phyloP scores from a whole-genome alignment of 2,113 vertebrate species.

The Hemichromis elongatus region DNA sequence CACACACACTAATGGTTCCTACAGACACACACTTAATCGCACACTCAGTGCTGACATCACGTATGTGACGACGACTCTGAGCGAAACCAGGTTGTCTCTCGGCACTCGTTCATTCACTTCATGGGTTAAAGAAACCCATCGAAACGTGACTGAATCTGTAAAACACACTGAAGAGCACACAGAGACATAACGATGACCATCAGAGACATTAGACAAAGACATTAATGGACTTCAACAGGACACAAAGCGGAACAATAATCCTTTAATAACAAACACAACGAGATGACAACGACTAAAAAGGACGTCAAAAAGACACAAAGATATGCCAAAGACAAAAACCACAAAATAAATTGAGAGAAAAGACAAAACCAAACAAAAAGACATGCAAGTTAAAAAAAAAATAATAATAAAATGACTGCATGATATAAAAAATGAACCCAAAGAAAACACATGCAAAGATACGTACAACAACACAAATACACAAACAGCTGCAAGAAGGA shows the following conservation, averaged over 20 bases:
- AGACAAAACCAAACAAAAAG: neutral
- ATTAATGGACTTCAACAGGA: neutral
- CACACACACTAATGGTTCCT: neutral
- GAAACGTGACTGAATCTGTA: neutral
- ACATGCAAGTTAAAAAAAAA: neutral
- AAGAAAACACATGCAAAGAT: neutral
- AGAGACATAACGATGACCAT: neutral
- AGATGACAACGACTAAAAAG: neutral
- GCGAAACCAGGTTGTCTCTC: neutral
- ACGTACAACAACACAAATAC: neutral
- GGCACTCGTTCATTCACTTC: neutral
- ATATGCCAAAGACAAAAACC: neutral
- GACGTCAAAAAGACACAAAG: neutral
- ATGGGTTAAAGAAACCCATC: neutral
- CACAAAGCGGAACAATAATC: neutral
- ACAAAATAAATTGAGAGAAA: neutral
- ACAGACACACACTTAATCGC: neutral
- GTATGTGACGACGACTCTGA: neutral
- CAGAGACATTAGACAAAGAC: neutral
- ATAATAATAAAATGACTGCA: neutral
- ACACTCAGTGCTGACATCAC: neutral
- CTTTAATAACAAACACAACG: neutral
- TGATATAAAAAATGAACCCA: neutral
- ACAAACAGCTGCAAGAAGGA: neutral
- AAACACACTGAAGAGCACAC: neutral